Evolutionary conservation across 2,888 invertebrate genomes (phyloP).

Genomic region (Thecocarcelia acutangulata): DNA sequence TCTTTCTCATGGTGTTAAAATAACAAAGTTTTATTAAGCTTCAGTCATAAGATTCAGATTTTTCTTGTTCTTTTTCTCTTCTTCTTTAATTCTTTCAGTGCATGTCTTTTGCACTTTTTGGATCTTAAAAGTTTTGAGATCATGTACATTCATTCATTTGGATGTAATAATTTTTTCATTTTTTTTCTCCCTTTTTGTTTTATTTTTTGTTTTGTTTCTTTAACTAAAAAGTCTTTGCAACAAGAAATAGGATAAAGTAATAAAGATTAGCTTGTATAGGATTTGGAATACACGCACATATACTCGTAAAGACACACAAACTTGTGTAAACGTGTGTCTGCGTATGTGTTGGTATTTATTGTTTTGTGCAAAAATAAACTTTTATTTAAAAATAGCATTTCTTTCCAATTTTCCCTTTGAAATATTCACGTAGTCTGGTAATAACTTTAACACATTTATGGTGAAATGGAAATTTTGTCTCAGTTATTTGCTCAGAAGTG

Average conservation of each 20-base stretch:
- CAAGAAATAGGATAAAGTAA: constrained; percentile 55
- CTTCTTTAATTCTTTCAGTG: background rate
- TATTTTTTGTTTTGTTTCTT: background rate
- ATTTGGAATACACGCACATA: constrained; percentile 46
- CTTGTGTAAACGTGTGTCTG: background rate
- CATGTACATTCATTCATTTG: constrained; percentile 53
- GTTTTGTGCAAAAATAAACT: constrained; percentile 48
- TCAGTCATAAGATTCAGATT: constrained; percentile 58
- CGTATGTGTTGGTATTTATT: constrained; percentile 34
- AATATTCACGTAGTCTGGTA: constrained; percentile 63
- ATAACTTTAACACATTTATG: constrained; percentile 63
- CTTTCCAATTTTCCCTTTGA: constrained; percentile 22
- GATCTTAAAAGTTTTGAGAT: constrained; percentile 51
- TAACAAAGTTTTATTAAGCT: constrained; percentile 68
- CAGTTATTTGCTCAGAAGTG: constrained; percentile 52
- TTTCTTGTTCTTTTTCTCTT: constrained; percentile 13
- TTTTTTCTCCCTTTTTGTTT: too few relatives aligned
- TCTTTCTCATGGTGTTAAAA: constrained; percentile 53
- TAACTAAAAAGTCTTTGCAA: constrained; percentile 10
- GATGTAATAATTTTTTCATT: constrained; percentile 21
- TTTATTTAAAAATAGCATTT: constrained; percentile 36
- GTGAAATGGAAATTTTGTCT: constrained; percentile 45
- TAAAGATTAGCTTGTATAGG: constrained; percentile 63
- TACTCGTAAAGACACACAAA: too few relatives aligned
- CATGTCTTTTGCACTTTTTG: constrained; percentile 53